Percentiles rank a stretch among this genome's conserved stretches.
Conservation (phyloP, 2,888 invertebrate species). For the Lypha dubia region DNA sequence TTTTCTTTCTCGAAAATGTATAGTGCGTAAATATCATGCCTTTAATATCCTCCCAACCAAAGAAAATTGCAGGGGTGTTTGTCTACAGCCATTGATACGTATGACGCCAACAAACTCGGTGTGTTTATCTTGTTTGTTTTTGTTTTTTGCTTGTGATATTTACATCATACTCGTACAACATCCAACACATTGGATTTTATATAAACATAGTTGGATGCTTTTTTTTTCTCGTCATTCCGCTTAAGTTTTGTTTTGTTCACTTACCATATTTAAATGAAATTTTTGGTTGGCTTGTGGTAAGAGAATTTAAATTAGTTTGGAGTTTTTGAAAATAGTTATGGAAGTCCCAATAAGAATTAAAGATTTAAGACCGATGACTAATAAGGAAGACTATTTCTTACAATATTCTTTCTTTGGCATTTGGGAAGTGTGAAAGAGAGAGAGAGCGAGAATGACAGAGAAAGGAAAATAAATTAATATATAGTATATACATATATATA, state of each 20-base stretch:
- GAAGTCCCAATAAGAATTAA: conserved; percentile 1
- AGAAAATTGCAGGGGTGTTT: conserved; percentile 39
- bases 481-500: too few relatives aligned
- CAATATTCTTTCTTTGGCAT: not conserved
- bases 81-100: conserved; percentile 56
- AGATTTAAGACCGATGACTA: not conserved
- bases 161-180: conserved; percentile 8
- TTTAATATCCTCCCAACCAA: not conserved
- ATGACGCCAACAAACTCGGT: conserved; percentile 56
- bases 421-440: too few relatives aligned
- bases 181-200: conserved; percentile 53
- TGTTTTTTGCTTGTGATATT: conserved; percentile 8
- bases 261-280: conserved; percentile 41
- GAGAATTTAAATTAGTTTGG: conserved; percentile 43
- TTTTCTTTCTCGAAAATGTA: not conserved
- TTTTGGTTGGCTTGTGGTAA: conserved; percentile 42
- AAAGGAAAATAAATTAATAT: too few relatives aligned
- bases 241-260: conserved; percentile 20
- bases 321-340: not conserved
- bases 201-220: conserved; percentile 22
- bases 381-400: not conserved
- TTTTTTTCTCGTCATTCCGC: not conserved
- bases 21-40: conserved; percentile 43
- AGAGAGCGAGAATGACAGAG: too few relatives aligned
- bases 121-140: not conserved